Evolutionary conservation across 2,797 vertebrate genomes (phyloP).

Genomic region (Microctenopoma steveboyesi): DNA sequence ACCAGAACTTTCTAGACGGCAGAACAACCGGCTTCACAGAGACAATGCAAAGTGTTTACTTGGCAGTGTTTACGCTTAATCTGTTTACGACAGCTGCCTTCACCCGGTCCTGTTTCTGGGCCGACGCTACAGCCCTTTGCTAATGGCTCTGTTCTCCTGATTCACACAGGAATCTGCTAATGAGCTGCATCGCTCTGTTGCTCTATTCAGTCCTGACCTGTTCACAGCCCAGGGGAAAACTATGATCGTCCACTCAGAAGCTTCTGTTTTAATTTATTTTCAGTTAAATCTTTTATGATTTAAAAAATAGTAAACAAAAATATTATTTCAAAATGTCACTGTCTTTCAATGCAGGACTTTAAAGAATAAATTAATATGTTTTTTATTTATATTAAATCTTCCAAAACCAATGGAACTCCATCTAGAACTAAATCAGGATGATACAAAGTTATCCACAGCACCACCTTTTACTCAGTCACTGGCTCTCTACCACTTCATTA

Average conservation of each 20-base stretch:
- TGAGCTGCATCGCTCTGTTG: constrained; percentile 57
- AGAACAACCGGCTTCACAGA: neutral
- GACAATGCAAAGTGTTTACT: constrained; percentile 11
- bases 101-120: constrained; percentile 24
- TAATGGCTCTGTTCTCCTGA: constrained; percentile 65
- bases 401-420: neutral
- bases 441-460: neutral
- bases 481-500: constrained; percentile 22
- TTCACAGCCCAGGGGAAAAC: constrained; percentile 24
- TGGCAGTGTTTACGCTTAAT: constrained; percentile 32
- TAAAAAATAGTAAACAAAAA: neutral
- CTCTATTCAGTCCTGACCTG: constrained; percentile 22
- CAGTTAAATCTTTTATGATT: neutral
- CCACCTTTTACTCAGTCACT: neutral
- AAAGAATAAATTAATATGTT: neutral
- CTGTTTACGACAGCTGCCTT: constrained; percentile 34
- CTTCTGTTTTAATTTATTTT: neutral
- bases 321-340: neutral
- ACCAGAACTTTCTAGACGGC: constrained; percentile 1
- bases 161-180: constrained; percentile 74
- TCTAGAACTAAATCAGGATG: neutral
- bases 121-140: constrained; percentile 25
- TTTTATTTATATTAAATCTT: neutral
- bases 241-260: neutral
- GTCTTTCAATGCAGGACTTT: neutral